A percentile compares a stretch with the other conserved stretches of the same genome.
phyloP scores from a whole-genome alignment of 2,113 vertebrate genomes.

The Ctenodactylus gundi region DNA sequence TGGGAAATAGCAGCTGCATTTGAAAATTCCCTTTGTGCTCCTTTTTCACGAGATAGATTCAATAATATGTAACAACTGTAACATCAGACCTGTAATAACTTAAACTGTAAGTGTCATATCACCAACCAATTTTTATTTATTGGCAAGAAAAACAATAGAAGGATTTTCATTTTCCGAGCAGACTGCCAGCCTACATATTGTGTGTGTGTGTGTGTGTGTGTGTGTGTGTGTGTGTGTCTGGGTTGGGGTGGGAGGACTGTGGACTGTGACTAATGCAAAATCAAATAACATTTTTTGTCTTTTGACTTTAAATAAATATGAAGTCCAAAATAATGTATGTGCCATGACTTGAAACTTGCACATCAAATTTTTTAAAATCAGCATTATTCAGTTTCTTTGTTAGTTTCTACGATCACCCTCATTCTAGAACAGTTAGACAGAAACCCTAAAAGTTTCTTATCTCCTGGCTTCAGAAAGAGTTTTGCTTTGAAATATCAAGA shows the following conservation, averaged over 20 bases:
- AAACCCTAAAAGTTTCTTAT: constrained; percentile 19
- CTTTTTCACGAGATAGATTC: constrained; percentile 85
- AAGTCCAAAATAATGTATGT: constrained; percentile 4
- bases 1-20: constrained; percentile 87
- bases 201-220: neutral
- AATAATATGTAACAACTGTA: constrained; percentile 84
- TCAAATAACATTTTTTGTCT: constrained; percentile 34
- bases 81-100: constrained; percentile 83
- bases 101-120: constrained; percentile 74
- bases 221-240: neutral
- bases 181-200: neutral
- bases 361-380: too few species aligned
- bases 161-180: constrained; percentile 63
- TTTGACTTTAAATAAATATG: constrained; percentile 58
- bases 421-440: constrained; percentile 26
- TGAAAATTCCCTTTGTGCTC: constrained; percentile 85
- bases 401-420: neutral
- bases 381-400: neutral
- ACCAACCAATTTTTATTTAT: constrained; percentile 71
- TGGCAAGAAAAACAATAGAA: constrained; percentile 63
- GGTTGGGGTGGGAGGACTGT: neutral
- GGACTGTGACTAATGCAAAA: constrained; percentile 27
- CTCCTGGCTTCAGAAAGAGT: constrained; percentile 13
- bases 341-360: neutral
- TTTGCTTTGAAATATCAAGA: constrained; percentile 55